Evolutionary conservation across 2,113 vertebrate genomes (phyloP).

Genomic region (Anolis sagrei): DNA sequence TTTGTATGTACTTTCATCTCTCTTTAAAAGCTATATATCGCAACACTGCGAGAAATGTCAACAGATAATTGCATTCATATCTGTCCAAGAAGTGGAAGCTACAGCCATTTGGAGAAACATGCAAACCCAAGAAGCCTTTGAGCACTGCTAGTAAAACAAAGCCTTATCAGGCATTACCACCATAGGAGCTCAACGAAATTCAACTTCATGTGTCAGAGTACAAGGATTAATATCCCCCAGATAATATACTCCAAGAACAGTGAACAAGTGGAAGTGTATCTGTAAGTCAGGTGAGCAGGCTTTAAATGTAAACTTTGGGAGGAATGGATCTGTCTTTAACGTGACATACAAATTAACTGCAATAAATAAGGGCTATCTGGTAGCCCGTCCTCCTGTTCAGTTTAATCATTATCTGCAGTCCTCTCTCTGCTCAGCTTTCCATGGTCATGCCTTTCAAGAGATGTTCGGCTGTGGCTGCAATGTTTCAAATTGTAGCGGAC

Average conservation of each 20-base stretch:
- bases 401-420: slow-evolving; percentile 16
- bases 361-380: neutral
- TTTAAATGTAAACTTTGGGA: neutral
- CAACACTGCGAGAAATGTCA: neutral
- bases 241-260: neutral
- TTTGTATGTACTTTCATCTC: neutral
- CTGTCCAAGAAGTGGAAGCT: neutral
- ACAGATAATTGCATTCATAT: neutral
- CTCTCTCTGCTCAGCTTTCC: neutral
- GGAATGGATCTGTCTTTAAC: neutral
- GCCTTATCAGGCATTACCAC: neutral
- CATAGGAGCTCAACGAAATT: neutral
- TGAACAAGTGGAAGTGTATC: neutral
- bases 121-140: neutral
- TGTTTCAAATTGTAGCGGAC: slow-evolving; percentile 1
- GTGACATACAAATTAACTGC: neutral
- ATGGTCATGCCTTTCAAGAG: neutral
- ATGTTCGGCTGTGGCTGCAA: rapidly evolving
- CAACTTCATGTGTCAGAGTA: neutral
- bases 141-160: neutral
- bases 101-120: neutral
- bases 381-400: neutral
- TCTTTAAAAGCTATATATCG: neutral
- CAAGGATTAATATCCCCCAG: neutral
- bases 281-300: neutral